Conservation (phyloP, 2,888 invertebrate genomes). For the Entomobrya multifasciata region DNA sequence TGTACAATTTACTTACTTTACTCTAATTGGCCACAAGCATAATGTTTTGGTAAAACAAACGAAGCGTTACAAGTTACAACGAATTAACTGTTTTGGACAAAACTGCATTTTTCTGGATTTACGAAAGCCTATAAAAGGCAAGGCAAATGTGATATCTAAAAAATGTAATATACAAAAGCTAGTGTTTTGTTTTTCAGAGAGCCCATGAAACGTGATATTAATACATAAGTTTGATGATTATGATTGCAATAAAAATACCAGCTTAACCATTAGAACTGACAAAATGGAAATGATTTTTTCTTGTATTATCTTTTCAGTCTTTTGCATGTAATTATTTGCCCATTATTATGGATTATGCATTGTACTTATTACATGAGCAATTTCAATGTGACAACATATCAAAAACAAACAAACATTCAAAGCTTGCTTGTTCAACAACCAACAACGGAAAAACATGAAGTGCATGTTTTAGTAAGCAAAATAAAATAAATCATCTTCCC, state of each 20-base stretch:
- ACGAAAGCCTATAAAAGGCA: too few relatives aligned
- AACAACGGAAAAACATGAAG: slow-evolving; percentile 10
- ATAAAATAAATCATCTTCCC: slow-evolving; percentile 47
- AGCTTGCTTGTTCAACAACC: neutral
- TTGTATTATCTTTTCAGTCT: neutral
- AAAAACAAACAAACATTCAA: slow-evolving; percentile 7
- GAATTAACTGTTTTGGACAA: slow-evolving; percentile 9
- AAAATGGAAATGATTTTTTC: neutral
- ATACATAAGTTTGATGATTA: too few relatives aligned
- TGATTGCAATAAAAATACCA: too few relatives aligned
- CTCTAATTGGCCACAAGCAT: too few relatives aligned
- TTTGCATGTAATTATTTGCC: neutral
- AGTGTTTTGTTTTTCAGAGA: too few relatives aligned
- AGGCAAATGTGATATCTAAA: too few relatives aligned
- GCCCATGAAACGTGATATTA: too few relatives aligned
- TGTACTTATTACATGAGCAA: neutral
- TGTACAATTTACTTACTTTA: too few relatives aligned
- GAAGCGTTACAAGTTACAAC: too few relatives aligned
- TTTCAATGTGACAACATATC: slow-evolving; percentile 32
- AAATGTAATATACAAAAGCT: too few relatives aligned
- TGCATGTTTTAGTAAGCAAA: slow-evolving; percentile 13
- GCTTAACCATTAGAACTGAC: too few relatives aligned
- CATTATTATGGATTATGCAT: neutral
- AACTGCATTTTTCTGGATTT: slow-evolving; percentile 51
- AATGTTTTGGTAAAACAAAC: too few relatives aligned